phyloP scores from a whole-genome alignment of 1,140 invertebrate genomes.

The Pygmarrhopalites habei region DNA sequence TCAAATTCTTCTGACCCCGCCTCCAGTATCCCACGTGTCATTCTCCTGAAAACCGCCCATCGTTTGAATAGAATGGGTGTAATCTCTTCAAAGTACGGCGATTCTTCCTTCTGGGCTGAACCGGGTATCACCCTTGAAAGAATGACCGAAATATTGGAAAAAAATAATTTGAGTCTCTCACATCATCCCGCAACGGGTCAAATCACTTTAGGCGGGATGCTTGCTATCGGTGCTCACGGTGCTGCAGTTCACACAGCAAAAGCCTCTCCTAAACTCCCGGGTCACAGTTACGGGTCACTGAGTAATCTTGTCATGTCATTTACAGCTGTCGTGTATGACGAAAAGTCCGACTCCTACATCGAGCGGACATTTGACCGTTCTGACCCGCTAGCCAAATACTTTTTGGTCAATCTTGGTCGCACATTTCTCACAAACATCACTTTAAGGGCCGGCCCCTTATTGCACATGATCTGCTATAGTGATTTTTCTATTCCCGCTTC shows the following conservation, averaged over 20 bases:
- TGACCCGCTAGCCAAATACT: slow-evolving; percentile 8
- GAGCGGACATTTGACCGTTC: slow-evolving; percentile 17
- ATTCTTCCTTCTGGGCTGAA: too few species aligned
- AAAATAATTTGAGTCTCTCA: background rate
- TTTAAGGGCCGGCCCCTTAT: slow-evolving; percentile 3
- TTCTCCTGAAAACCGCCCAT: too few species aligned
- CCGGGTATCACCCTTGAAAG: too few species aligned
- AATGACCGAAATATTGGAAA: background rate
- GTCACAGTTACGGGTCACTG: slow-evolving; percentile 13
- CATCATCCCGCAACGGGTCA: background rate
- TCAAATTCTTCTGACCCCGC: too few species aligned
- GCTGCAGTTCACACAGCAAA: slow-evolving; percentile 4
- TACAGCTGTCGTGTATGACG: slow-evolving; percentile 7
- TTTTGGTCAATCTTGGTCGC: slow-evolving; percentile 17
- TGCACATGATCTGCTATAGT: slow-evolving; percentile 8
- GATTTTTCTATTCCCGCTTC: background rate
- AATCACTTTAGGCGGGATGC: slow-evolving; percentile 22
- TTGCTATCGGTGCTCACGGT: slow-evolving; percentile 25
- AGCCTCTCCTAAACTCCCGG: background rate
- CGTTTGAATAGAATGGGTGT: too few species aligned
- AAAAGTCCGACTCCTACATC: background rate
- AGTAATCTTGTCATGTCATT: slow-evolving; percentile 9
- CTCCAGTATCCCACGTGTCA: too few species aligned
- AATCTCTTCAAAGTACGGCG: too few species aligned
- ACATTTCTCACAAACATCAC: slow-evolving; percentile 17